Evolutionary conservation across 2,797 vertebrate species (phyloP).

Genomic region (Galaxias olidus): DNA sequence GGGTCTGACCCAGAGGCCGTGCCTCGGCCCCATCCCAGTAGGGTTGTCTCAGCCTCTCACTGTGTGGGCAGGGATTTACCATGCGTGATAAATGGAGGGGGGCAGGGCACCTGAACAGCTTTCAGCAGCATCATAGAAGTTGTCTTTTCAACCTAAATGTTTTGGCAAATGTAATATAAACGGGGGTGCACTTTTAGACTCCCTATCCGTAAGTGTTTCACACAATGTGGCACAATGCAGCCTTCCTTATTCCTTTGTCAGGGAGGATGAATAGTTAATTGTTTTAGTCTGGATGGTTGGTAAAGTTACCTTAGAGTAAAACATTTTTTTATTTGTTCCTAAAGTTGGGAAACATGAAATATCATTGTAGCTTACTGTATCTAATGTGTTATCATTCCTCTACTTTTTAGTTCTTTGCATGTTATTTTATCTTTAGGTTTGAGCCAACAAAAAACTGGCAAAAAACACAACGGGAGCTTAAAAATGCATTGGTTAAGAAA

Average conservation of each 20-base stretch:
- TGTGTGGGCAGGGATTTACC: conserved; percentile 56
- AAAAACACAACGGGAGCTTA: too few species aligned
- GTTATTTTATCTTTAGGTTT: too few species aligned
- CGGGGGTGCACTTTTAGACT: not conserved
- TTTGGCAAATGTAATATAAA: conserved; percentile 3
- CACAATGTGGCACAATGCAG: not conserved
- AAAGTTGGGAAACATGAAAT: too few species aligned
- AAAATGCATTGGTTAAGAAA: too few species aligned
- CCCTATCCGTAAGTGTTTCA: not conserved
- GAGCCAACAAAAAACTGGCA: too few species aligned
- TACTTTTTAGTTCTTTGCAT: too few species aligned
- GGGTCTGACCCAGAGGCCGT: conserved; percentile 53
- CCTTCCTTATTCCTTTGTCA: not conserved
- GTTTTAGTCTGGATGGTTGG: not conserved
- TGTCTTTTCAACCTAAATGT: conserved; percentile 31
- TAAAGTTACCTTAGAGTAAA: too few species aligned
- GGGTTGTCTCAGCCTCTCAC: conserved; percentile 40
- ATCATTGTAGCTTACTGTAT: too few species aligned
- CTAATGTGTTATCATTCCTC: too few species aligned
- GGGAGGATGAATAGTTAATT: conserved; percentile 5
- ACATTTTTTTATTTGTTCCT: too few species aligned
- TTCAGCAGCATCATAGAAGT: conserved; percentile 19
- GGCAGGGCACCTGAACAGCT: conserved; percentile 26
- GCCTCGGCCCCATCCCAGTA: conserved; percentile 31
- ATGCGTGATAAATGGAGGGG: conserved; percentile 48